Evolutionary conservation across 2,797 vertebrate species (phyloP).

Genomic region (Hozukius guyotensis): DNA sequence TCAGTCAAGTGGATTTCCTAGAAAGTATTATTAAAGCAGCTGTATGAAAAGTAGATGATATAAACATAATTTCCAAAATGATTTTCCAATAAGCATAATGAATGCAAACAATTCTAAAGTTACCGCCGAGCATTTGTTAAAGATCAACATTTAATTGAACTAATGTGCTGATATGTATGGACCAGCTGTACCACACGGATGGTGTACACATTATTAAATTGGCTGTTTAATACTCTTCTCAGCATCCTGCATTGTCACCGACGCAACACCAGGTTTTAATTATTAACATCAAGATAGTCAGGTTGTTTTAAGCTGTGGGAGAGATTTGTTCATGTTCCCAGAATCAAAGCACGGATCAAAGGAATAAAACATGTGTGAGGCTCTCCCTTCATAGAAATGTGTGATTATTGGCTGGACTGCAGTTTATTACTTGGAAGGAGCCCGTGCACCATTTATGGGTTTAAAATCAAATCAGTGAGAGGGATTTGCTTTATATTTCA

Average conservation of each 20-base stretch:
- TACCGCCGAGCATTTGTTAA: background rate
- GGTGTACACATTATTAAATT: background rate
- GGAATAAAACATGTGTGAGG: slow-evolving; percentile 49
- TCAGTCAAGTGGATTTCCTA: slow-evolving; percentile 21
- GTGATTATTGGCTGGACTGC: slow-evolving; percentile 25
- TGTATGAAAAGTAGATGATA: background rate
- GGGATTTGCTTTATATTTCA: slow-evolving; percentile 9
- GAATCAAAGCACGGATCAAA: slow-evolving; percentile 54
- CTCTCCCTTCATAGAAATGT: slow-evolving; percentile 13
- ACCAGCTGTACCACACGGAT: background rate
- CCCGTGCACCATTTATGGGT: background rate
- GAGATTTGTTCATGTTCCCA: slow-evolving; percentile 35
- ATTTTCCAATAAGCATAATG: background rate
- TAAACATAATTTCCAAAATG: slow-evolving; percentile 9
- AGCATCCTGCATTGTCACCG: background rate
- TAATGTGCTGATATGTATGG: background rate
- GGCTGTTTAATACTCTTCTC: background rate
- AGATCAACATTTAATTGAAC: slow-evolving; percentile 8
- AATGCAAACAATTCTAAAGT: background rate
- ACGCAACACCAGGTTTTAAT: slow-evolving; percentile 6
- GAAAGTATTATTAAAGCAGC: background rate
- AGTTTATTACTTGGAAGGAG: slow-evolving; percentile 22
- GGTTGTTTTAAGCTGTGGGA: slow-evolving; percentile 26
- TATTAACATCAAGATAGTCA: slow-evolving; percentile 16
- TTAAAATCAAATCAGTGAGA: slow-evolving; percentile 26